Evolutionary conservation across 1,140 invertebrate species (phyloP), one percentile per base, ranked within the genome.

Genomic region (Caenorhabditis brenneri): DNA sequence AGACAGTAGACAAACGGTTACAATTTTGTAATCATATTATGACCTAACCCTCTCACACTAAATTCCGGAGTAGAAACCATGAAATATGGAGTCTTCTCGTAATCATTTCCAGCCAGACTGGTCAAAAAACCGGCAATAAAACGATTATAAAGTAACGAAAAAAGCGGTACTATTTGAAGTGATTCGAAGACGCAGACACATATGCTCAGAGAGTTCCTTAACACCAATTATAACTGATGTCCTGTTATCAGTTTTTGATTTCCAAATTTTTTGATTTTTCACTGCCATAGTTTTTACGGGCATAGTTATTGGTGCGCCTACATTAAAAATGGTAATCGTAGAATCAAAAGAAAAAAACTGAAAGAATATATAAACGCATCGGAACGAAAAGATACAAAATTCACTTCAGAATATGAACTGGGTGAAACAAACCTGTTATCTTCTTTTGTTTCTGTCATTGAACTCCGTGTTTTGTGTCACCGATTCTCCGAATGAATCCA

Each of bases 31-130:
- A 51, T 19, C 48, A 51, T 51, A 19, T 51, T 19, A 51, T n/a
- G n/a, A n/a, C 53, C 7, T 29, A 15, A n/a, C 22, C 5, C 22
- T n/a, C 6, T 27, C 53, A 12, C 5, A 6, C 53, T 10, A 24
- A 55, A 55, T 55, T 27, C 1, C 3, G 27, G 22, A 55, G 31
- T 31, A 65, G 29, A 65, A 65, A 65, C 31, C 33, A 42, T 36
- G 36, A 74, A 74, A 74, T 42, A 74, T 74, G 65, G 42, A 42
- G 65, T 74, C 22, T 74, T 74, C 65, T 24, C 58, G 27, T 24
- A 65, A 36, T 27, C 29, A 36, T 36, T 36, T 65, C 58, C 33
- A 27, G 9, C 15, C 24, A 55, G 53, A 55, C 53, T 27, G 22
- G 53, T n/a, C n/a, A n/a, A n/a, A 22, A 55, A 55, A 55, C 24